Evolutionary conservation across 2,888 invertebrate species (phyloP), one percentile per base, ranked within the genome.

Genomic region (Axea sp.): DNA sequence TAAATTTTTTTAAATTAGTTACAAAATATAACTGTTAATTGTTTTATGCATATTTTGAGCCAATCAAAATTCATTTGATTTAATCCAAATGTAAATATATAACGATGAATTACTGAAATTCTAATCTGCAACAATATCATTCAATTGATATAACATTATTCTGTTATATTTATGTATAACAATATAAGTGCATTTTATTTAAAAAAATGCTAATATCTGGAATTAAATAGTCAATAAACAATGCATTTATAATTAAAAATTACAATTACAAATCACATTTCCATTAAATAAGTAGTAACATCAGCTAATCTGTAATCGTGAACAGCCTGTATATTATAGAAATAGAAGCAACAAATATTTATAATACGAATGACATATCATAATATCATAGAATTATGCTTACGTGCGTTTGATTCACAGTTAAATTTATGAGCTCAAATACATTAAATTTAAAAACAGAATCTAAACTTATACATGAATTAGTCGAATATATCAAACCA

Each of bases 311-410:
- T 15, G 15, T 64, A 64, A 43, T 14, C 64, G 22, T 53, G 43
- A 26, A 43, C 53, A 64, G 43, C 53, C 43, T 64, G 64, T 64
- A 17, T 57, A 43, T 41, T 28, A 35, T 64, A 62, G 41, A 33
- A 43, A 53, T 64, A 64, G 43, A 62, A 14, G 12, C 19, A 37
- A n/a, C n/a, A 60, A n/a, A 62, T 53, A 43, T 53, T 51, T 64
- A 64, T 64, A 53, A 43, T 45, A 53, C 51, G 11, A 64, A 53
- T 26, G 35, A 64, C 64, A 64, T 64, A 64, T 64, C 64, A 64
- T 31, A 33, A 26, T 14, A 64, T 28, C 12, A 64, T 53, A 64
- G 39, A 43, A 51, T 64, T 64, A 51, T 53, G 47, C 49, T 60
- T 47, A 24, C 37, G 43, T 24, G 43, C 8, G 15, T n/a, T n/a